phyloP scores from a whole-genome alignment of 2,888 invertebrate genomes.

The Stenoptilia bipunctidactyla region DNA sequence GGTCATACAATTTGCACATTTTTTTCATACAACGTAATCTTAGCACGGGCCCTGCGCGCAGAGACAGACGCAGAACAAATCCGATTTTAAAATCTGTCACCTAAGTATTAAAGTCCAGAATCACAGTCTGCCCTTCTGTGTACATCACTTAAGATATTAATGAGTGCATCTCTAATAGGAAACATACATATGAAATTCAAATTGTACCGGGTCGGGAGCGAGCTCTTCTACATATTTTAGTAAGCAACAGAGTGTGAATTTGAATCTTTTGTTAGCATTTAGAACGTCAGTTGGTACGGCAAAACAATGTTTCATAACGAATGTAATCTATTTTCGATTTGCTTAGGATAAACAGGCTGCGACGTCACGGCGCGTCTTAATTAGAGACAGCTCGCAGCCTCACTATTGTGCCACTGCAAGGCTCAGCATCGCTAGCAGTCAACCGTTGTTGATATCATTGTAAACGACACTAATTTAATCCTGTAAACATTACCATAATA shows the following conservation, averaged over 20 bases:
- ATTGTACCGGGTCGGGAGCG: conserved; percentile 63
- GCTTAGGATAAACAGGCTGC: not conserved
- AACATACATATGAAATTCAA: conserved; percentile 72
- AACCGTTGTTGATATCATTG: no score
- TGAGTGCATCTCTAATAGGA: conserved; percentile 71
- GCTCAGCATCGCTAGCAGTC: no score
- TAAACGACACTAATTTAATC: no score
- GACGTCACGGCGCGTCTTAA: not conserved
- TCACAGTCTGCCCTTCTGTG: conserved; percentile 21
- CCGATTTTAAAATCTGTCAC: conserved; percentile 17
- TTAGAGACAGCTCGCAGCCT: no score
- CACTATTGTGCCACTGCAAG: no score
- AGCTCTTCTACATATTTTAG: conserved; percentile 68
- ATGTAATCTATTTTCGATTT: conserved; percentile 22
- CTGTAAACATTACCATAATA: no score
- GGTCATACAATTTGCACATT: conserved; percentile 65
- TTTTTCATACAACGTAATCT: conserved; percentile 63
- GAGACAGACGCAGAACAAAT: conserved; percentile 20
- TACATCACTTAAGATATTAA: conserved; percentile 71
- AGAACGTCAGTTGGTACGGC: conserved; percentile 45
- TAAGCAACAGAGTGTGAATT: conserved; percentile 69
- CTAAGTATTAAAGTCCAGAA: conserved; percentile 31
- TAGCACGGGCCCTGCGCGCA: conserved; percentile 51
- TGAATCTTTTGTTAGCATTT: conserved; percentile 69
- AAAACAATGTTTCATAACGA: conserved; percentile 43